Base-by-base conservation (phyloP, 2,888 invertebrate species). In the Axea sp. region DNA sequence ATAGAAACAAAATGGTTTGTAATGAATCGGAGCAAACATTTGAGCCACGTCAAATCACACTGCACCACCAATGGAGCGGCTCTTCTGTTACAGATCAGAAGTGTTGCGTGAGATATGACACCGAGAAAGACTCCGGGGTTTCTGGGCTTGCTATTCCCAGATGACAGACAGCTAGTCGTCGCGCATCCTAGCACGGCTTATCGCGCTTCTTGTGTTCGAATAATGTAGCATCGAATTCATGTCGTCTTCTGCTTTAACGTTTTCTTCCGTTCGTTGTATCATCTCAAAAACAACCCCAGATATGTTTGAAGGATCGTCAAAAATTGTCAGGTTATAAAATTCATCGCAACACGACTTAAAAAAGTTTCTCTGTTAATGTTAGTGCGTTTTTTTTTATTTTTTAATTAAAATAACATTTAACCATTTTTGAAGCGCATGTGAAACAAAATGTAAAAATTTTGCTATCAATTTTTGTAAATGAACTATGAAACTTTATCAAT, bases 31-130 rank as follows among this genome's bases (percentile, higher is more conserved):
- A 49, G 57, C 33, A 64, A 55, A 49, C 57, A 57, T 64, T 57
- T 49, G 49, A 39, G 19, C 30, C 17, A n/a, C 41, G 41, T 59
- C 68, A 68, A 41, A 68, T 57, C 69, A 37, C 4, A 6, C 39
- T 45, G 35, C 35, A n/a, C n/a, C n/a, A n/a, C n/a, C 57, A 59
- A 59, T 65, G 33, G 30, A 19, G 33, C 47, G 26, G 65, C 45
- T 49, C 49, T 62, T 68, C 57, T 60, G 71, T 60, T 62, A 55
- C 65, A 74, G 81, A 83, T 83, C 83, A 82, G 79, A 49, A 64
- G 53, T 53, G 72, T 62, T 68, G 65, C 14, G 53, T 51, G 62
- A 60, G 41, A 60, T 64, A n/a, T n/a, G n/a, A n/a, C 71, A 71
- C 41, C 59, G 51, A 47, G 71, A 71, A 67, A 74, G 71, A 73